Evolutionary conservation across 92 coral and sea anemone genomes (phyloP).

Genomic region (Porites divaricata): DNA sequence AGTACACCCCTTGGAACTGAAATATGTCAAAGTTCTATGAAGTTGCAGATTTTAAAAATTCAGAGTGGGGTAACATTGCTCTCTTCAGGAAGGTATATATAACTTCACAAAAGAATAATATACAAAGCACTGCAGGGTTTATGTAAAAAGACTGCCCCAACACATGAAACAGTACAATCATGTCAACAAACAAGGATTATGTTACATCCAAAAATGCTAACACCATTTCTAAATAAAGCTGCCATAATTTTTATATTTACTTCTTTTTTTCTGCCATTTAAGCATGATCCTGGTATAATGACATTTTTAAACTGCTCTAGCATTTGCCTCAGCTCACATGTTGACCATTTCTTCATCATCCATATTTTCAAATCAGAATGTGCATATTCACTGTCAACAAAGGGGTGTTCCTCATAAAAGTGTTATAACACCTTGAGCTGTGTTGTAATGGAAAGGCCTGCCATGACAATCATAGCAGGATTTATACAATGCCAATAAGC

Average conservation of each 20-base stretch:
- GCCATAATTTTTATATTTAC: neutral
- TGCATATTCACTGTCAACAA: neutral
- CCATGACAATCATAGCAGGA: slow-evolving; percentile 4
- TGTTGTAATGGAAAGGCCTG: neutral
- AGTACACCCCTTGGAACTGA: no score
- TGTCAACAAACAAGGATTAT: slow-evolving; percentile 48
- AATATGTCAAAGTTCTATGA: no score
- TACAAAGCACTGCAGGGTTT: no score
- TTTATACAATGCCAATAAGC: slow-evolving; percentile 25
- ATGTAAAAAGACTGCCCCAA: no score
- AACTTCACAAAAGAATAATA: no score
- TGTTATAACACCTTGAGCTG: neutral
- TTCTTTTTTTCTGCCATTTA: slow-evolving; percentile 51
- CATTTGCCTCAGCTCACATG: neutral
- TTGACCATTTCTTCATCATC: neutral
- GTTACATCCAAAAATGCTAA: neutral
- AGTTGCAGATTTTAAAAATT: neutral
- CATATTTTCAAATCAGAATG: neutral
- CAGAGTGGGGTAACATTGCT: neutral
- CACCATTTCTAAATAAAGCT: neutral
- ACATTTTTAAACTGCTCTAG: neutral
- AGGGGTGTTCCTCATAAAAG: neutral
- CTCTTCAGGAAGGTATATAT: no score
- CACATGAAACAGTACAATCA: neutral
- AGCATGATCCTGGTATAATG: slow-evolving; percentile 23